Evolutionary conservation across 2,888 invertebrate genomes (phyloP), one percentile per base, ranked within the genome.

Genomic region (Stomorhina lunata): DNA sequence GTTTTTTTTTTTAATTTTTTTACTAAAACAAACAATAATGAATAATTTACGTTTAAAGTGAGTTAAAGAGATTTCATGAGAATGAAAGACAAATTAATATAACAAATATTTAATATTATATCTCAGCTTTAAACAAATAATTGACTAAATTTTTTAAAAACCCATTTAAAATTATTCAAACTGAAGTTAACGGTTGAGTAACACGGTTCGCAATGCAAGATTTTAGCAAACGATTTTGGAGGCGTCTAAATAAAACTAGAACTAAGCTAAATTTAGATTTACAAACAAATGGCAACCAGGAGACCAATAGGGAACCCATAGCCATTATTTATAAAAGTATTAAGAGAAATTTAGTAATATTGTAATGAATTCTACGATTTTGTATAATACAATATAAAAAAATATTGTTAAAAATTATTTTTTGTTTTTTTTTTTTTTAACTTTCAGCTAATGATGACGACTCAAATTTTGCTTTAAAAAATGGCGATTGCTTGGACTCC

Each of bases 391-490:
- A n/a, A n/a, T n/a, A n/a, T n/a, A n/a, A n/a, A n/a, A n/a, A n/a
- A n/a, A n/a, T n/a, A n/a, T n/a, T n/a, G n/a, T n/a, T n/a, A n/a
- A n/a, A n/a, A n/a, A n/a, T n/a, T n/a, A n/a, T n/a, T n/a, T n/a
- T n/a, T n/a, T n/a, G n/a, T 15, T n/a, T 43, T 5, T 27, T 1
- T 27, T 43, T 9, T 5, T 29, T 29, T 66, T 12, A 20, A n/a
- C 4, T 61, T 82, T 12, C 12, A 82, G 82, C 40, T 32, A 71
- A 82, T 27, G 75, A 34, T 25, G 87, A 85, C 15, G 85, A 86
- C 6, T 32, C 12, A 6, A 84, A 83, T 76, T 85, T 86, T 40
- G 86, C 86, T 4, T 66, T 81, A 0, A 86, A 86, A 57, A 86
- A 86, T 84, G 88, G 83, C 10, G 80, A 80, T 34, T 77, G 84